Evolutionary conservation across 1,140 invertebrate genomes (phyloP).

Genomic region (Magallana ariakensis): DNA sequence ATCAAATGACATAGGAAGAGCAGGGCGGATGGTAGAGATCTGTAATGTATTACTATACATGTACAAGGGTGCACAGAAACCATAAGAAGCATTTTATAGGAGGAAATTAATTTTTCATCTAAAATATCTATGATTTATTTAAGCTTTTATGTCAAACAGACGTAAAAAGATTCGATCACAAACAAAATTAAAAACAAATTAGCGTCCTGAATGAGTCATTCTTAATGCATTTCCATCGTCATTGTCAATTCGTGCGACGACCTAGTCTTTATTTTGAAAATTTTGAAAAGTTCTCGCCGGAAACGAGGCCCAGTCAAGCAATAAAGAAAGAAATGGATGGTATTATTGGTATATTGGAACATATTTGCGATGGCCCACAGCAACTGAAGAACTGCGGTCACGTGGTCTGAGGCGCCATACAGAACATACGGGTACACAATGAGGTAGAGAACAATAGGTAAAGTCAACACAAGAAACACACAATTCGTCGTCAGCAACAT

Average conservation of each 20-base stretch:
- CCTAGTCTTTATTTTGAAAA: conserved; percentile 41
- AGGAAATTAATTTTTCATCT: too few relatives aligned
- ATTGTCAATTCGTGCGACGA: conserved; percentile 8
- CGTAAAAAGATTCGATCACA: too few relatives aligned
- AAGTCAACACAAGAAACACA: conserved; percentile 70
- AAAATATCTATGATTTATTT: too few relatives aligned
- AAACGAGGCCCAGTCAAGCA: conserved; percentile 73
- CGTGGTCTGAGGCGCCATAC: conserved; percentile 8
- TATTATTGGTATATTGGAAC: conserved; percentile 74
- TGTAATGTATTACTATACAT: too few relatives aligned
- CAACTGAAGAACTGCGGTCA: conserved; percentile 59
- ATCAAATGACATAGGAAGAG: too few relatives aligned
- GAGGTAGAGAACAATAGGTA: conserved; percentile 70
- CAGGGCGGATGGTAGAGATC: too few relatives aligned
- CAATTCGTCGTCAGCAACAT: conserved; percentile 71
- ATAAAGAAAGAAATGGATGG: conserved; percentile 76
- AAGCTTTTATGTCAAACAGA: too few relatives aligned
- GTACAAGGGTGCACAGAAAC: too few relatives aligned
- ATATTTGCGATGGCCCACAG: conserved; percentile 73
- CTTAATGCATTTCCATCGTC: conserved; percentile 17
- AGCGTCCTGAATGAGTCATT: too few relatives aligned
- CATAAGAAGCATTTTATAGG: too few relatives aligned
- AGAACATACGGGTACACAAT: conserved; percentile 64
- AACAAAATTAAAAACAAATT: too few relatives aligned
- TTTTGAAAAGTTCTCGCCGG: conserved; percentile 53